A percentile compares a stretch with the other conserved stretches of the same genome.
Conservation (phyloP, 2,888 invertebrate genomes). For the Vanessa cardui region DNA sequence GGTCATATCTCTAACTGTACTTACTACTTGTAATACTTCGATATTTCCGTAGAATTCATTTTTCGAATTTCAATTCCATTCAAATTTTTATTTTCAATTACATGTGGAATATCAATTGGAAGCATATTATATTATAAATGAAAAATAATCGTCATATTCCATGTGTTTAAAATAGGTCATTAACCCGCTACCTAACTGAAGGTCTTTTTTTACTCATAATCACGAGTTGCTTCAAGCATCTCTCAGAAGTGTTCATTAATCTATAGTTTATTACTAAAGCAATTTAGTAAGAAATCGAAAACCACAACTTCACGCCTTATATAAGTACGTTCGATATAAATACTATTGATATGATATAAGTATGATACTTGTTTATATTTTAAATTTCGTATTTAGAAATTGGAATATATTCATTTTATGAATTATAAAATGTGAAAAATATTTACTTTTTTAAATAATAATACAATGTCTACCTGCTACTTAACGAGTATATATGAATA, state of each 20-base stretch:
- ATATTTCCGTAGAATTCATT: too few species aligned
- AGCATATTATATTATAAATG: background rate
- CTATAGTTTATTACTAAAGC: background rate
- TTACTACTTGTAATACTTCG: too few species aligned
- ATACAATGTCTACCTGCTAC: too few species aligned
- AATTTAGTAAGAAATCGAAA: background rate
- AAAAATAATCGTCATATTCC: background rate
- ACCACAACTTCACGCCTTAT: background rate
- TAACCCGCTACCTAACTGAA: conserved; percentile 57
- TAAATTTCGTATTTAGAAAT: too few species aligned
- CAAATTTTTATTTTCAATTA: too few species aligned
- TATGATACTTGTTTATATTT: background rate
- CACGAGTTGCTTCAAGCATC: conserved; percentile 32
- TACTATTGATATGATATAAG: background rate
- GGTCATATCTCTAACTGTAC: conserved; percentile 1
- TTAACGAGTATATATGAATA: too few species aligned
- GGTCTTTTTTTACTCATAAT: conserved; percentile 54
- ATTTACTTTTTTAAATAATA: too few species aligned
- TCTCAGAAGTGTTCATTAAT: background rate
- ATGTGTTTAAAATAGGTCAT: conserved; percentile 56
- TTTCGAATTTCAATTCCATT: too few species aligned
- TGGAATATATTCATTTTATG: too few species aligned
- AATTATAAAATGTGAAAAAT: too few species aligned
- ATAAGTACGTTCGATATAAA: background rate
- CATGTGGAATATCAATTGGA: background rate